Conservation (phyloP, 2,797 vertebrate genomes). For the Perdix hodgsoniae region DNA sequence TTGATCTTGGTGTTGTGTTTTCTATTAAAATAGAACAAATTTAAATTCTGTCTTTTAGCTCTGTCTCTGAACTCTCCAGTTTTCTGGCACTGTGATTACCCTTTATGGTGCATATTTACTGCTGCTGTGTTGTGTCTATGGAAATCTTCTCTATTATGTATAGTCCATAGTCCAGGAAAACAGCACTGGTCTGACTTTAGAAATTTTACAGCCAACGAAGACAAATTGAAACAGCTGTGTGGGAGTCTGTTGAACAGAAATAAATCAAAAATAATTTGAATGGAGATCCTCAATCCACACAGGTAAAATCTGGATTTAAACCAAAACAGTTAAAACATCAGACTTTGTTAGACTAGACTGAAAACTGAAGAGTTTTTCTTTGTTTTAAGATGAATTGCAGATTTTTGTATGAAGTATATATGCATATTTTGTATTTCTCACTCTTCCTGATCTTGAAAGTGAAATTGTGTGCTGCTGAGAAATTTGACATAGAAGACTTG, state of each 20-base stretch:
- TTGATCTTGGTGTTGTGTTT: not conserved
- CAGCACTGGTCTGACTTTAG: not conserved
- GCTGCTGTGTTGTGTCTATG: not conserved
- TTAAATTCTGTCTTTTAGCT: not conserved
- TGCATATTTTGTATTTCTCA: not conserved
- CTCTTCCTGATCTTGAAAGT: not conserved
- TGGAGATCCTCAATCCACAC: not conserved
- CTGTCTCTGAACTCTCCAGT: not conserved
- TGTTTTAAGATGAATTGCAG: not conserved
- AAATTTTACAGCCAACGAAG: conserved; percentile 1
- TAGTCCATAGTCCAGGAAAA: not conserved
- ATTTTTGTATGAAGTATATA: not conserved
- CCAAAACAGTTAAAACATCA: not conserved
- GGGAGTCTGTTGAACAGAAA: not conserved
- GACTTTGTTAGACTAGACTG: not conserved
- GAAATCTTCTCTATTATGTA: not conserved
- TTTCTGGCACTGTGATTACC: not conserved
- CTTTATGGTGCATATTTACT: not conserved
- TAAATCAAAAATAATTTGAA: conserved; percentile 11
- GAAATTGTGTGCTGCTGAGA: not conserved
- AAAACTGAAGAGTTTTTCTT: not conserved
- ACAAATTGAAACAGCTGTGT: not conserved
- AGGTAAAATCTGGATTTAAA: not conserved
- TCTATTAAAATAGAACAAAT: not conserved
- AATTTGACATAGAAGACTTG: not conserved